phyloP scores from a whole-genome alignment of 2,113 vertebrate genomes.

The Anolis sagrei region DNA sequence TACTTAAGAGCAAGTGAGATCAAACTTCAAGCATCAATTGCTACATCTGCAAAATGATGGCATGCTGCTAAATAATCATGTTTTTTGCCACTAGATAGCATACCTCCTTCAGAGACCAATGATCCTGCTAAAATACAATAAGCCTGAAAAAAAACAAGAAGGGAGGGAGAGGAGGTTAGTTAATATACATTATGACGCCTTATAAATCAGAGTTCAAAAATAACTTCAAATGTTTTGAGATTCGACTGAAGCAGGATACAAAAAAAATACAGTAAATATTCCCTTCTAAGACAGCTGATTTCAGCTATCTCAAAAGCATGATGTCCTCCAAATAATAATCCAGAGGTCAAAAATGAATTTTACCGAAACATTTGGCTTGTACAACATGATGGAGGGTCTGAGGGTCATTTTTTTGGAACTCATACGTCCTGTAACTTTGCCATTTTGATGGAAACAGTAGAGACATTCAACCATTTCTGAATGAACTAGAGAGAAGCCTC shows the following conservation, averaged over 20 bases:
- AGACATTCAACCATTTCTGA: too few species aligned
- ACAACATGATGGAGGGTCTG: too few species aligned
- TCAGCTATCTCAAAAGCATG: not conserved
- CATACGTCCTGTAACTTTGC: too few species aligned
- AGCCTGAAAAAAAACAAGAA: constrained; percentile 76
- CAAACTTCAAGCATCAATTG: constrained; percentile 34
- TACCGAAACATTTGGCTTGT: too few species aligned
- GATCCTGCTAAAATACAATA: constrained; percentile 98
- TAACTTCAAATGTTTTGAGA: not conserved
- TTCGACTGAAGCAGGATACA: not conserved
- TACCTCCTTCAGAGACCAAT: constrained; percentile 98
- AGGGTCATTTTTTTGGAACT: too few species aligned
- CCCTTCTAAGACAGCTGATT: not conserved
- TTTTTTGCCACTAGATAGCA: constrained; percentile 34
- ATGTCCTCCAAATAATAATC: not conserved
- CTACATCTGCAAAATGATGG: not conserved
- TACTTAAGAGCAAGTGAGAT: constrained; percentile 1
- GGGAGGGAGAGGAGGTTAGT: not conserved
- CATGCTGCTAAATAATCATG: constrained; percentile 27
- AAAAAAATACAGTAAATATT: not conserved
- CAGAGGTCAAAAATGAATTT: not conserved
- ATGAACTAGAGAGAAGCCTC: too few species aligned
- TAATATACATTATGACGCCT: not conserved
- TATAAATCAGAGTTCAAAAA: not conserved
- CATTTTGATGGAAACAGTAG: too few species aligned